Base-by-base conservation (phyloP, 2,113 vertebrate genomes). In the Bubo blakistoni region DNA sequence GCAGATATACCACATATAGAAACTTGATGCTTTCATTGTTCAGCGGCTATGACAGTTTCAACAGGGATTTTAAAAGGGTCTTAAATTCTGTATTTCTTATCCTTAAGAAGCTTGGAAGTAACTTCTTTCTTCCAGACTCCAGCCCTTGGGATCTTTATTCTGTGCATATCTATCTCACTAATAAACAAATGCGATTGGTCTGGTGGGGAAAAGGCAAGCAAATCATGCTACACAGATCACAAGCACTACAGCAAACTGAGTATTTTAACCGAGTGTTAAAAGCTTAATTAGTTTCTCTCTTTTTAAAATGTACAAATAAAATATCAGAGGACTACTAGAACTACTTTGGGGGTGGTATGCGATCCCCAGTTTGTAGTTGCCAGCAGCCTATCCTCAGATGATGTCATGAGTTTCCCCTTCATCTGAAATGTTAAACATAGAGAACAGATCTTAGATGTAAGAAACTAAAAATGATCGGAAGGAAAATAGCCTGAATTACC, bases 81-180 rank as follows among this genome's bases (percentile, higher is more conserved):
- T 65, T 77, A 88, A 77, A 69, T 61, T 79, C 62, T 57, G 3
- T 61, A 27, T 57, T 85, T 29, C 30, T 80, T 57, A 77, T 69
- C n/a, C 20, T 76, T 78, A 51, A 63, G 17, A 67, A 87, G 20
- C 42, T 47, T 52, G 24, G 30, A 52, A 90, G 77, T 65, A 34
- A 57, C 21, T 54, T 88, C 6, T 46, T 88, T 83, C 52, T 92
- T 81, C 30, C 59, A 58, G 9, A 44, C 88, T 88, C 22, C 24
- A 29, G 46, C 19, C 46, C 13, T 49, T 61, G 57, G 27, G 61
- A 88, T 69, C 44, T 70, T 90, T 86, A 25, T n/a, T 52, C 70
- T 59, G 26, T 55, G 32, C 0, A 0, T 30, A 0, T n/a, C 22
- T 62, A 47, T 59, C 29, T 82, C 44, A 42, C 34, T 67, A 90